Evolutionary conservation across 2,888 invertebrate genomes (phyloP), one percentile per base, ranked within the genome.

Genomic region (Meteorus cinctellus): DNA sequence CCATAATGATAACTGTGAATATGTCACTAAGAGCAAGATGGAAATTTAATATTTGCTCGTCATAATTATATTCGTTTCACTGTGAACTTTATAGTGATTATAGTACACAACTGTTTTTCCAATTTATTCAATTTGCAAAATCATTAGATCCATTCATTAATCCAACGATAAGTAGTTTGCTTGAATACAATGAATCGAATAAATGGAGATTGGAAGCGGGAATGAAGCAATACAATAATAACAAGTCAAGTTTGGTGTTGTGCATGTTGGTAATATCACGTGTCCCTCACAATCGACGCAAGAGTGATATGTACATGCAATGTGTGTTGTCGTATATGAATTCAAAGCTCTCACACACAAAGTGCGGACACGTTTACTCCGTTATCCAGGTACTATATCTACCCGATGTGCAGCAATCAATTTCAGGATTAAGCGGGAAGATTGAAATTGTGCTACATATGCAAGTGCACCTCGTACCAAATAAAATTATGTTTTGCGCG

Each of bases 181-280:
- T 34, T 2, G 34, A 34, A 2, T 34, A 51, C 4, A 51, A 51
- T 51, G 51, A 51, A 19, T 60, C 4, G 4, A 60, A 75, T 69
- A 79, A 76, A 78, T 77, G 68, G 77, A 76, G 80, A 79, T 81
- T 81, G 10, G 10, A 77, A 77, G 51, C 68, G 8, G 75, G 34
- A 69, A 73, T 34, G 34, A 34, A 34, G 34, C 5, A 34, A 66
- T 24, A 77, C 74, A 74, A 78, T 80, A 80, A 81, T 80, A 77
- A 72, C 79, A 75, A 76, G 78, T 67, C 70, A 34, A 62, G 79
- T 77, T 72, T 62, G 67, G 67, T 71, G 77, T 77, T 75, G 72
- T 79, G 78, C 81, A 77, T 76, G 77, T 78, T 74, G 81, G 72
- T 81, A 81, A 81, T 81, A 78, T 76, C 71, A 71, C 72, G 24